These are phyloP conservation scores for Ophioderma brevispina DNA, from an alignment of 35 echinoderm and acorn worm species.

Conservation along the genomic window DNA sequence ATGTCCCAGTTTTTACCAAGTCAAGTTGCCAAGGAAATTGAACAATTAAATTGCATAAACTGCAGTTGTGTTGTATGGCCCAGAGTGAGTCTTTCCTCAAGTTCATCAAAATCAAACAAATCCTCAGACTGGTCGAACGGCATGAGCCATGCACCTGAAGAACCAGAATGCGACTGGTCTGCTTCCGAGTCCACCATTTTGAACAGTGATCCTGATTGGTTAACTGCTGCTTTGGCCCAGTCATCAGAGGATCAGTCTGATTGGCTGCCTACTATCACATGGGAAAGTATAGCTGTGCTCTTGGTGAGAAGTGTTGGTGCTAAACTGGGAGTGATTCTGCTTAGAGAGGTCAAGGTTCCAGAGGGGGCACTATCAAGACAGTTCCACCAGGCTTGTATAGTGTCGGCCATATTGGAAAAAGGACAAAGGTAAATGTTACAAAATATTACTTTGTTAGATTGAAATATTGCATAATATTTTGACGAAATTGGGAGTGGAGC, in stretches of 20 bases:
- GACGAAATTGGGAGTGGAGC: too few relatives aligned
- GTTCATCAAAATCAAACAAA: not conserved
- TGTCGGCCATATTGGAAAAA: conserved; percentile 34
- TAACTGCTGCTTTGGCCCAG: not conserved
- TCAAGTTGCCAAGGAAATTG: not conserved
- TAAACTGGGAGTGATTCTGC: conserved; percentile 17
- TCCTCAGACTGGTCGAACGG: not conserved
- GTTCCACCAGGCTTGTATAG: conserved; percentile 56
- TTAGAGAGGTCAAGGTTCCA: conserved; percentile 32
- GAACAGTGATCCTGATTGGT: not conserved
- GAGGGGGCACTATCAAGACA: conserved; percentile 8
- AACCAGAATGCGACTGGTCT: conserved; percentile 36
- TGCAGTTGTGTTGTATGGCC: not conserved
- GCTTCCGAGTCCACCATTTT: not conserved
- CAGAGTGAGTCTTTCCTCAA: not conserved
- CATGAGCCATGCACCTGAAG: not conserved
- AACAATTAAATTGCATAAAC: not conserved
- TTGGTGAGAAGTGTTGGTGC: conserved; percentile 59
- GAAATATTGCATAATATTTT: too few relatives aligned
- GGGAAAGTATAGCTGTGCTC: conserved; percentile 53
- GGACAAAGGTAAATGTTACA: conserved; percentile 48
- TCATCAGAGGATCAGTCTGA: not conserved
- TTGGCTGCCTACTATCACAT: conserved; percentile 71
- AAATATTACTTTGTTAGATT: too few relatives aligned
- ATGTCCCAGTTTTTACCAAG: not conserved